These are phyloP conservation scores for Koerneria pararmatus DNA, from an alignment of 2,888 invertebrate genomes.

Conservation along the genomic window DNA sequence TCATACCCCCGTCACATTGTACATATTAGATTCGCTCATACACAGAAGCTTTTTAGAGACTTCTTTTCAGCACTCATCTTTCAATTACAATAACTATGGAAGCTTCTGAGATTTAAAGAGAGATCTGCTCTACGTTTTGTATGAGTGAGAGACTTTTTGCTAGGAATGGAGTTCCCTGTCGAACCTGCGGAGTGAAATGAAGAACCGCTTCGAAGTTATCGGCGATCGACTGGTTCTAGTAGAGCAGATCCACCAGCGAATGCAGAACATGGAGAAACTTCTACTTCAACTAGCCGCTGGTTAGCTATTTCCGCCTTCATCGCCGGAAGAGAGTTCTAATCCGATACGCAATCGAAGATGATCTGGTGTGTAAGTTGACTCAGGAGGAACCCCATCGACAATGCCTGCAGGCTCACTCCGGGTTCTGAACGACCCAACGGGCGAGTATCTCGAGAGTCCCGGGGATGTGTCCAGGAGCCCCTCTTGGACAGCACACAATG, in stretches of 20 bases:
- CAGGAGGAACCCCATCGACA: conserved; percentile 40
- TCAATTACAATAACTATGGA: too few relatives aligned
- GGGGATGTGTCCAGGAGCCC: conserved; percentile 33
- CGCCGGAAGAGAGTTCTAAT: not conserved
- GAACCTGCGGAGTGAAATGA: conserved; percentile 43
- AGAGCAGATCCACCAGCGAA: conserved; percentile 35
- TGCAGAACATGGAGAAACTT: conserved; percentile 28
- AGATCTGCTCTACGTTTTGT: too few relatives aligned
- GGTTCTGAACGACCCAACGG: conserved; percentile 29
- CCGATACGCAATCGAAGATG: not conserved
- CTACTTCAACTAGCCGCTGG: conserved; percentile 12
- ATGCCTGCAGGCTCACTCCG: conserved; percentile 36
- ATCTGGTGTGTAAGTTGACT: not conserved
- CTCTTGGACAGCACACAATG: conserved; percentile 35
- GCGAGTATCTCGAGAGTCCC: conserved; percentile 28
- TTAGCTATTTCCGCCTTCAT: too few relatives aligned
- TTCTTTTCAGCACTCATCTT: too few relatives aligned
- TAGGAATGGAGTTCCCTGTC: conserved; percentile 43
- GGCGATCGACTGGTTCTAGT: conserved; percentile 40
- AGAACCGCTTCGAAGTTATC: conserved; percentile 41
- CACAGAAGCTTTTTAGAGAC: too few relatives aligned
- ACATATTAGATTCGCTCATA: too few relatives aligned
- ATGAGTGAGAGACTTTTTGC: not conserved
- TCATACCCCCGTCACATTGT: too few relatives aligned
- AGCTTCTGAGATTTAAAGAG: too few relatives aligned